These are phyloP conservation scores for Galeruca laticollis DNA, from an alignment of 2,888 invertebrate genomes.

Conservation along the genomic window DNA sequence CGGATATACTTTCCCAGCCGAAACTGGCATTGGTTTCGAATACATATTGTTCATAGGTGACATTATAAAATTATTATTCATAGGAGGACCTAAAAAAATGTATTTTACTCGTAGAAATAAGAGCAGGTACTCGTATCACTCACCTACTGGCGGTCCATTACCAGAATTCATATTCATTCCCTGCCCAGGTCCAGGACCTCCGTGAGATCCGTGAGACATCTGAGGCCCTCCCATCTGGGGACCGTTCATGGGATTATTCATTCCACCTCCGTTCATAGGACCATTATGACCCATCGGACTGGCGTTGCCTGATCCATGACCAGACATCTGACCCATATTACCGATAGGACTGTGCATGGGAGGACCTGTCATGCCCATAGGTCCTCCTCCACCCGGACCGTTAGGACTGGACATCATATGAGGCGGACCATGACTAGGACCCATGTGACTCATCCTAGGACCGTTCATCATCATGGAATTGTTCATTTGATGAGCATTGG, in stretches of 20 bases:
- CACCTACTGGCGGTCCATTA: conserved; percentile 53
- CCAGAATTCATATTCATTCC: conserved; percentile 54
- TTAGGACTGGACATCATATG: conserved; percentile 74
- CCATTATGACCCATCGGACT: conserved; percentile 63
- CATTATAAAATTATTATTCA: conserved; percentile 66
- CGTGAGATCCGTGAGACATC: conserved; percentile 47
- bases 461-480: conserved; percentile 68
- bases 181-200: conserved; percentile 51
- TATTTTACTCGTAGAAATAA: conserved; percentile 3
- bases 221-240: conserved; percentile 72
- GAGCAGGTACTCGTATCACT: background rate
- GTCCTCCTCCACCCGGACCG: conserved; percentile 72
- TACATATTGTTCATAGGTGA: conserved; percentile 71
- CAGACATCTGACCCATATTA: conserved; percentile 71
- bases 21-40: conserved; percentile 91
- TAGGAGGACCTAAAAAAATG: conserved; percentile 64
- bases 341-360: conserved; percentile 75
- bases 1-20: conserved; percentile 93
- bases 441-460: conserved; percentile 61
- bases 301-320: conserved; percentile 56
- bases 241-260: conserved; percentile 73
- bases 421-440: conserved; percentile 57
- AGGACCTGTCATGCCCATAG: conserved; percentile 66
- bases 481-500: conserved; percentile 64
- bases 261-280: conserved; percentile 78